Conservation (phyloP, 2,888 invertebrate species). For the Byasa hedistus region DNA sequence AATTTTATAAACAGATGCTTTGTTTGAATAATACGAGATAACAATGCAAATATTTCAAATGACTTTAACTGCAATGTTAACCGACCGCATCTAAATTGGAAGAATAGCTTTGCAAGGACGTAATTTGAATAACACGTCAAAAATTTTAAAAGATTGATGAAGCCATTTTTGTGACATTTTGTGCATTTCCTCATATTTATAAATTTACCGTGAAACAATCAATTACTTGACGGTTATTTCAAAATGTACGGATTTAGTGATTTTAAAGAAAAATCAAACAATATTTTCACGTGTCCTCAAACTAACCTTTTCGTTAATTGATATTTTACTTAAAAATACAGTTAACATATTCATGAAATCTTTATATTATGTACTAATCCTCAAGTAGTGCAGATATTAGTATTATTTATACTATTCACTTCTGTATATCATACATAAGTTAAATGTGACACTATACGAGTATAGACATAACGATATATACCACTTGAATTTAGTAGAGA, state of each 20-base stretch:
- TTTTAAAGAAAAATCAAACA: neutral
- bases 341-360: neutral
- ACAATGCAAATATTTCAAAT: neutral
- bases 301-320: too few species aligned
- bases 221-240: neutral
- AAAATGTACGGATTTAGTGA: neutral
- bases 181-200: neutral
- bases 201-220: neutral
- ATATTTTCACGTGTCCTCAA: too few species aligned
- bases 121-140: neutral
- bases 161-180: neutral
- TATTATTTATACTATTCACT: too few species aligned
- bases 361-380: neutral
- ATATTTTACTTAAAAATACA: neutral
- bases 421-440: too few species aligned
- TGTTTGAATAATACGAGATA: neutral
- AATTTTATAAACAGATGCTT: neutral
- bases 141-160: neutral
- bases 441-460: too few species aligned
- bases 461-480: too few species aligned
- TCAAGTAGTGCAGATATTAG: too few species aligned
- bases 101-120: neutral
- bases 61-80: neutral
- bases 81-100: neutral
- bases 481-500: too few species aligned